Evolutionary conservation across 2,797 vertebrate species (phyloP).

Genomic region (Eremophila alpestris): DNA sequence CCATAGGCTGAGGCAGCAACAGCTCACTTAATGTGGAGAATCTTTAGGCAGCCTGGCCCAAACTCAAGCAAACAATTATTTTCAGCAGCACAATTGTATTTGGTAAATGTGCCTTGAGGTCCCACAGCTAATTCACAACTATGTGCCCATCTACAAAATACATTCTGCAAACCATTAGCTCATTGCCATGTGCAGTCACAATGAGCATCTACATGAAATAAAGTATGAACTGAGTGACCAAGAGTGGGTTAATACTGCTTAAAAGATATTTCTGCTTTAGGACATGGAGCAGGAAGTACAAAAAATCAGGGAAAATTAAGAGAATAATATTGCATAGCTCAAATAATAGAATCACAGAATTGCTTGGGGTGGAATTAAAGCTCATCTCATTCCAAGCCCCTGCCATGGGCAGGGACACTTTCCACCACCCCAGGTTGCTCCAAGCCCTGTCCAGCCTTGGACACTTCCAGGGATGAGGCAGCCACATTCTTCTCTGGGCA

Average conservation of each 20-base stretch:
- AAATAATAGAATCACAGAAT: background rate
- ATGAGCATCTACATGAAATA: background rate
- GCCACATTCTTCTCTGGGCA: background rate
- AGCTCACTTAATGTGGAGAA: background rate
- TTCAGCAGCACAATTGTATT: background rate
- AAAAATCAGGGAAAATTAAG: background rate
- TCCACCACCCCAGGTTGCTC: background rate
- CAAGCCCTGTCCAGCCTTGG: fast-evolving
- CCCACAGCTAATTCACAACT: background rate
- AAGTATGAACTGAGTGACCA: background rate
- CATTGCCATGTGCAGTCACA: background rate
- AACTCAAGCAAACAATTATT: background rate
- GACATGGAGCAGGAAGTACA: background rate
- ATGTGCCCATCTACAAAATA: background rate
- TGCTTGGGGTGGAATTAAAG: background rate
- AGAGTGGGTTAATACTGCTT: background rate
- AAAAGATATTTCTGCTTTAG: background rate
- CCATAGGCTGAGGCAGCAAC: background rate
- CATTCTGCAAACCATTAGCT: background rate
- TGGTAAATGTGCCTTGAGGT: background rate
- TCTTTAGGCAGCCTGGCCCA: background rate
- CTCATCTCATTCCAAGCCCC: background rate
- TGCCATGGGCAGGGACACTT: background rate
- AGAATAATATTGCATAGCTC: background rate
- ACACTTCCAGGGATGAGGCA: background rate